phyloP scores from a whole-genome alignment of 2,113 vertebrate genomes.

The Chrysemys picta region DNA sequence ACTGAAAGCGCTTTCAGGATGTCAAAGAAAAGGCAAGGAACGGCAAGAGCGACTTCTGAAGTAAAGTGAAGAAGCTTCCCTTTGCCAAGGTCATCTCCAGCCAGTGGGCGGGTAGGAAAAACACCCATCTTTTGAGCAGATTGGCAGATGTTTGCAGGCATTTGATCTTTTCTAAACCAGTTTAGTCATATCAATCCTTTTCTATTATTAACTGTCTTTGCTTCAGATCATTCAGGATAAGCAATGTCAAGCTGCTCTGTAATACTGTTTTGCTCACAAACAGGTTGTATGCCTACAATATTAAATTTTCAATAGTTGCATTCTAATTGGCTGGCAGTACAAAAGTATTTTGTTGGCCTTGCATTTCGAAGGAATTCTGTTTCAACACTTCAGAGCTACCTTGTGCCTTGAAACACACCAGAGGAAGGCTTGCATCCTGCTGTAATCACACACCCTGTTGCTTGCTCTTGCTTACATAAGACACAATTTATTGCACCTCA shows the following conservation, averaged over 20 bases:
- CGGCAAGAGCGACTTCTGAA: conserved; percentile 12
- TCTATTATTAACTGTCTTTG: conserved; percentile 65
- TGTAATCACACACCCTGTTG: background rate
- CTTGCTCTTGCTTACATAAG: background rate
- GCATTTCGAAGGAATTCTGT: conserved; percentile 22
- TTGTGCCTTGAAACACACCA: background rate
- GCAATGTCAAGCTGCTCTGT: conserved; percentile 38
- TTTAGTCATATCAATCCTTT: conserved; percentile 38
- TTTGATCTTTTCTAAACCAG: conserved; percentile 63
- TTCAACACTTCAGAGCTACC: background rate
- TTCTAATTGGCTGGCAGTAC: conserved; percentile 50
- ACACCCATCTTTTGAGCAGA: conserved; percentile 26
- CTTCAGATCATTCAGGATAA: conserved; percentile 57
- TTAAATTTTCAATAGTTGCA: conserved; percentile 47
- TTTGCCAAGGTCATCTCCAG: conserved; percentile 8
- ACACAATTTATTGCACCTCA: background rate
- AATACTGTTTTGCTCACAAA: conserved; percentile 18
- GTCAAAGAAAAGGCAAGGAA: background rate
- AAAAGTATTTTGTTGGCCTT: conserved; percentile 22
- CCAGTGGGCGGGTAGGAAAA: conserved; percentile 16
- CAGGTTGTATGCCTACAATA: conserved; percentile 9
- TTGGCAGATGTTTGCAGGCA: conserved; percentile 37
- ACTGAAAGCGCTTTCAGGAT: background rate
- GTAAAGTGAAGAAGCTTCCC: background rate
- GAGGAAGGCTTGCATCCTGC: background rate